Base-by-base conservation (phyloP, 2,797 vertebrate species). In the Molossus molossus region DNA sequence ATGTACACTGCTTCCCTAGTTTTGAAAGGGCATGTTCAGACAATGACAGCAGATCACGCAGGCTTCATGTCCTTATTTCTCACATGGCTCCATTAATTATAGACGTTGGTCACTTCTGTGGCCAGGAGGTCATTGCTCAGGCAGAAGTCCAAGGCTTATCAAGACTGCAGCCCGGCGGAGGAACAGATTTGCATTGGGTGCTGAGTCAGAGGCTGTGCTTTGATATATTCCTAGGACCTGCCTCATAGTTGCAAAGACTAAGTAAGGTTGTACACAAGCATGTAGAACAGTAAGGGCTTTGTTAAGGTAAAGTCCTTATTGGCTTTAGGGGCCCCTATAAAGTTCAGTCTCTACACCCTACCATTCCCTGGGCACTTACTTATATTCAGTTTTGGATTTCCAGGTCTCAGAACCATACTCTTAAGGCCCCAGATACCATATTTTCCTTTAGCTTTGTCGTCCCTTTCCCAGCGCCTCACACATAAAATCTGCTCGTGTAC, bases 21-120 rank as follows among this genome's bases (percentile, higher is more conserved):
- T 91, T 73, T 95, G 67, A 94, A 82, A 67, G 55, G 45, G 18
- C 10, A 27, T 58, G 14, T 45, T 65, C 48, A 87, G 50, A 50
- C 48, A 48, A 25, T 37, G 37, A 84, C 17, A 60, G 40, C 10
- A 72, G 65, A 60, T 58, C 15, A 58, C 20, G 60, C 9, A 1
- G 18, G 13, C 57, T 65, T 89, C 21, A 8, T 80, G 72, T 81
- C 23, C 33, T 45, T n/a, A 8, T 55, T 81, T 50, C 50, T 81
- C 5, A 45, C 13, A 3, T 27, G 33, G 5, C 62, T 45, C 11
- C 14, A 11, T 8, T 33, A 37, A 64, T 27, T 65, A 86, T 29
- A 67, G 50, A 8, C 17, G 25, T 64, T 70, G 62, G 55, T 80
- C 89, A 88, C 5, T 20, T 65, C 10, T 81, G 20, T 57, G 83